Evolutionary conservation across 2,888 invertebrate species (phyloP), one percentile per base, ranked within the genome.

Genomic region (Agelastica alni): DNA sequence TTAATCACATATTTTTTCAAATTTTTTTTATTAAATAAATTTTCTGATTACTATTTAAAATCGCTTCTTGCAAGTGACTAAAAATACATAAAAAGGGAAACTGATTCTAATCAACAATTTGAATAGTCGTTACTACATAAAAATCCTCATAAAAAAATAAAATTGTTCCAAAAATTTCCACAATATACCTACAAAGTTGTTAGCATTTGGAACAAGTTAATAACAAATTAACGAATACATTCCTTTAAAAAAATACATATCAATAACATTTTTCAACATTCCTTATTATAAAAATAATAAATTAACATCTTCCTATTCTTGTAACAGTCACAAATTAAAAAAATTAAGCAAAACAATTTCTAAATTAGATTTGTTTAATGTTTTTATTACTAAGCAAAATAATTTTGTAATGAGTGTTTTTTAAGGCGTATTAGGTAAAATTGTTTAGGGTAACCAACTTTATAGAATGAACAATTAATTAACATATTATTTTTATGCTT

Each of bases 261-360:
- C n/a, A 26, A 48, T 53, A 39, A 51, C 46, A 55, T 53, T 56
- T 56, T 55, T n/a, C 41, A 53, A 56, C 59, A 53, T 56, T 43
- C 53, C 53, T 51, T 49, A 53, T 51, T 58, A 53, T 53, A 59
- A 59, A 59, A 48, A 48, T 36, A 59, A 59, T 59, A 59, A 56
- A 59, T 59, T 59, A 56, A 56, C 52, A 45, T 52, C 34, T 44
- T 37, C 45, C 46, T 52, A 56, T 26, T 2, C 34, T 41, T 32
- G 32, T 41, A 49, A 49, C 49, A 49, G 49, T 49, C 49, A 34
- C 42, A 48, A 28, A 20, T 34, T 39, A 18, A 48, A 18, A 31
- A 31, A 10, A 31, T n/a, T n/a, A 12, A n/a, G 10, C 30, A 10
- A 31, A 31, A n/a, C 4, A 31, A 31, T n/a, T n/a, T 4, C 30